Evolutionary conservation across 2,888 invertebrate species (phyloP).

Genomic region (Heteropelma amictum): DNA sequence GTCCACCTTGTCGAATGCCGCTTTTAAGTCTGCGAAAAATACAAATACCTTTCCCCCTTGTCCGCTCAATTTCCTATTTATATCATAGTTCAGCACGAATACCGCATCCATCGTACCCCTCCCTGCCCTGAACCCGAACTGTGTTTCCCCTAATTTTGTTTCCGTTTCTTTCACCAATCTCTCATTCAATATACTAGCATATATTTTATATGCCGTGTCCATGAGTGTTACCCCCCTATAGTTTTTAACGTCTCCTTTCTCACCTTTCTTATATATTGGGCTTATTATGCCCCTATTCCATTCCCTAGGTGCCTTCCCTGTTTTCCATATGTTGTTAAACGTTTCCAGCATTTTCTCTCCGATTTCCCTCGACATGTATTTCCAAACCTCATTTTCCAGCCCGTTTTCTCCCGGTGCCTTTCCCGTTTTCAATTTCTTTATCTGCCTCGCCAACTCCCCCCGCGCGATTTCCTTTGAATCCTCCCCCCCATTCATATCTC

Average conservation of each 20-base stretch:
- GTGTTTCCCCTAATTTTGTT: not conserved
- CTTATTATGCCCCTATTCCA: slow-evolving; percentile 18
- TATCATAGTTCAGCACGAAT: not conserved
- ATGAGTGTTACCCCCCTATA: slow-evolving; percentile 42
- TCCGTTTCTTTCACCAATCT: not conserved
- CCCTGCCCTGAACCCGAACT: slow-evolving; percentile 8
- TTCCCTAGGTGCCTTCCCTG: slow-evolving; percentile 5
- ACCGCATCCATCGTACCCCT: slow-evolving; percentile 8
- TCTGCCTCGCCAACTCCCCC: not conserved
- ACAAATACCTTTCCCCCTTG: not conserved
- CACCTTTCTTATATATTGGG: slow-evolving; percentile 34
- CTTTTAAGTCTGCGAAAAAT: slow-evolving; percentile 4
- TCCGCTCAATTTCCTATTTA: not conserved
- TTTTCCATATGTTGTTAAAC: not conserved
- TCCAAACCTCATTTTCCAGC: slow-evolving; percentile 13
- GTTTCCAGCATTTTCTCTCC: not conserved
- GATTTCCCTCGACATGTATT: not conserved
- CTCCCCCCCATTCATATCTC: not conserved
- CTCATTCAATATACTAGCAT: not conserved
- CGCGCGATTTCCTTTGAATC: not conserved
- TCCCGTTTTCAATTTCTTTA: not conserved
- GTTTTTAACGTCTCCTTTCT: slow-evolving; percentile 5
- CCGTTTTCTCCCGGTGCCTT: slow-evolving; percentile 12
- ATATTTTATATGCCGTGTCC: slow-evolving; percentile 24
- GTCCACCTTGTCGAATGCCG: slow-evolving; percentile 30